Percentiles rank a stretch among this genome's conserved stretches.
These are phyloP conservation scores for Helicolenus hilgendorfi DNA, from an alignment of 2,797 vertebrate genomes.

Conservation along the genomic window DNA sequence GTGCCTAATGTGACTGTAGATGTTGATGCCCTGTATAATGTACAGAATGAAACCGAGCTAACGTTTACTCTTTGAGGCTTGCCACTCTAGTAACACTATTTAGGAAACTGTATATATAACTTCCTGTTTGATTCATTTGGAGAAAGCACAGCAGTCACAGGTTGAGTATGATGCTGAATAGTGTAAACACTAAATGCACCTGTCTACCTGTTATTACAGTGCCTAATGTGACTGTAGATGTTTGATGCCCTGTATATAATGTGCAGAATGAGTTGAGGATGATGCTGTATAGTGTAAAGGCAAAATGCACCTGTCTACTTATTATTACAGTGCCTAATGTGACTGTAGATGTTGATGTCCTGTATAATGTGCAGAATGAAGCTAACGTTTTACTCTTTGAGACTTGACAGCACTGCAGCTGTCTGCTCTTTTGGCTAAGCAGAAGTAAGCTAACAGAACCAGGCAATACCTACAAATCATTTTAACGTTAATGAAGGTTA, in stretches of 20 bases:
- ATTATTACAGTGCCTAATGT: background rate
- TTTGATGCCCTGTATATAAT: background rate
- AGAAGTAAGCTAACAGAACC: slow-evolving; percentile 43
- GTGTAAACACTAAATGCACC: background rate
- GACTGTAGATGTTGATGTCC: background rate
- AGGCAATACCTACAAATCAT: background rate
- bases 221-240: background rate
- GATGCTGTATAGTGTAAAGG: background rate
- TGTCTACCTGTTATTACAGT: background rate
- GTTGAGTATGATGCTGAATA: background rate
- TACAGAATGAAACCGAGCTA: background rate
- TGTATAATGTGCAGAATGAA: background rate
- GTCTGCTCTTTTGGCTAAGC: background rate
- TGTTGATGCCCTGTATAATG: background rate
- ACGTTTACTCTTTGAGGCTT: background rate
- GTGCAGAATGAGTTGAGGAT: too few species aligned
- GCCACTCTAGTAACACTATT: background rate
- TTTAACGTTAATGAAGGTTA: background rate
- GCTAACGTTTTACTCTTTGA: slow-evolving; percentile 14
- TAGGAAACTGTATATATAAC: background rate
- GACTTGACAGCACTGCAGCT: slow-evolving; percentile 54
- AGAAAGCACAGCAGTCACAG: background rate
- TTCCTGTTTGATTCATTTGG: background rate
- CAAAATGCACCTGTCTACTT: background rate
- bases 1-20: background rate